These are phyloP conservation scores for Heterocephalus glaber DNA, from an alignment of 2,113 vertebrate genomes.

Conservation along the genomic window DNA sequence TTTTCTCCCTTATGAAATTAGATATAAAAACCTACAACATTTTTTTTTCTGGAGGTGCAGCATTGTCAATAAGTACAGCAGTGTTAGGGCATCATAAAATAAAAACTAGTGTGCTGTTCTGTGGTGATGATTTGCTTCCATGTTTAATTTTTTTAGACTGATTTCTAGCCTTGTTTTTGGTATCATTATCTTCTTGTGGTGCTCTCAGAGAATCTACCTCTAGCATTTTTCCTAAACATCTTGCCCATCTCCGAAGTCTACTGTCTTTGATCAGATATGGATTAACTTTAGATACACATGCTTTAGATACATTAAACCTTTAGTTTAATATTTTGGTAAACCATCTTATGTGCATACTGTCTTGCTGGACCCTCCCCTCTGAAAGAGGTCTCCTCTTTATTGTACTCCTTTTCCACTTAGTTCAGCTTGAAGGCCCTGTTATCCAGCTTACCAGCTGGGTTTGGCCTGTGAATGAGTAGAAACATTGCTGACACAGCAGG, in stretches of 20 bases:
- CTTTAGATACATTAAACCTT: no score
- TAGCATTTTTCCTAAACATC: not conserved
- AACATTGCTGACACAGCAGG: not conserved
- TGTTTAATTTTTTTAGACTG: not conserved
- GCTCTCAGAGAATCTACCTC: not conserved
- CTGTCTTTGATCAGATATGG: not conserved
- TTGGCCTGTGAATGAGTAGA: not conserved
- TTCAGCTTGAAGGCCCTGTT: not conserved
- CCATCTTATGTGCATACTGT: not conserved
- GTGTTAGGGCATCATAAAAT: not conserved
- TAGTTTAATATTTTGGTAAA: conserved; percentile 22
- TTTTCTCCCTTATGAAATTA: not conserved
- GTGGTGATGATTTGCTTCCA: not conserved
- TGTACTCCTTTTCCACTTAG: not conserved
- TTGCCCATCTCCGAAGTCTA: not conserved
- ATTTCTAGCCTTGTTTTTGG: not conserved
- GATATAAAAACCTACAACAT: not conserved
- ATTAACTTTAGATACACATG: not conserved
- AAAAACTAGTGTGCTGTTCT: not conserved
- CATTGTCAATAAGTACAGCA: not conserved
- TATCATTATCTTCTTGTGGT: not conserved
- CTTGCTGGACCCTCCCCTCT: not conserved
- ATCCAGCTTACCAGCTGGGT: not conserved
- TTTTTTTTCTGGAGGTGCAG: not conserved
- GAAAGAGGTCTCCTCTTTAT: not conserved